Evolutionary conservation across 2,797 vertebrate species (phyloP).

Genomic region (Malurus leucopterus): DNA sequence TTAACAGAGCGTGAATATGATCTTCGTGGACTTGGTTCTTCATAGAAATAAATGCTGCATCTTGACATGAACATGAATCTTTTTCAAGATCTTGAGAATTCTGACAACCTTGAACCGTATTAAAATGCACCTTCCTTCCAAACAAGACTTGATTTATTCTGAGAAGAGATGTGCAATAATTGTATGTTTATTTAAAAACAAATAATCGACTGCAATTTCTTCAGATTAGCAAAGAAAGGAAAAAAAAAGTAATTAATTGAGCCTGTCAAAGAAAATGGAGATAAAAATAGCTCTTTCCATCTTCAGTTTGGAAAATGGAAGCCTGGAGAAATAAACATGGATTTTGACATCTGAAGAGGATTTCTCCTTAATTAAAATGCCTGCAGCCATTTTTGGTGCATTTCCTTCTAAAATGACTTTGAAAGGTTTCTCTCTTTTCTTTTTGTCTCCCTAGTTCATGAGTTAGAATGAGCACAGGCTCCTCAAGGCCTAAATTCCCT

Average conservation of each 20-base stretch:
- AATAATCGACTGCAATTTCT: background rate
- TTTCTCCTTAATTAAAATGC: constrained; percentile 40
- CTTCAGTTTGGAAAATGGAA: constrained; percentile 8
- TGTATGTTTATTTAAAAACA: background rate
- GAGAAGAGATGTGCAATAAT: background rate
- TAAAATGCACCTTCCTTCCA: background rate
- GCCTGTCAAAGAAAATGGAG: background rate
- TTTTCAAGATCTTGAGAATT: background rate
- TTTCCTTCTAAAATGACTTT: constrained; percentile 12
- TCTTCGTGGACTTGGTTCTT: background rate
- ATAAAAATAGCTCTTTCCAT: background rate
- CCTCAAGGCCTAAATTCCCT: background rate
- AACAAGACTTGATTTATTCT: background rate
- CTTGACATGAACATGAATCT: background rate
- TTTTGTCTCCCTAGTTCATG: background rate
- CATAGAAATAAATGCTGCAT: background rate
- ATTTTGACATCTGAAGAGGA: constrained; percentile 7
- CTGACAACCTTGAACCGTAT: background rate
- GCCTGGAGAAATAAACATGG: background rate
- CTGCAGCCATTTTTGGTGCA: background rate
- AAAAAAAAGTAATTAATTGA: background rate
- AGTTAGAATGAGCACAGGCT: background rate
- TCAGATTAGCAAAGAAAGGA: background rate
- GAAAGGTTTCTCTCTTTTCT: background rate
- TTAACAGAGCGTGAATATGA: background rate